These are phyloP conservation scores for Dendroctonus ponderosae DNA, from an alignment of 1,140 invertebrate species.

Conservation along the genomic window DNA sequence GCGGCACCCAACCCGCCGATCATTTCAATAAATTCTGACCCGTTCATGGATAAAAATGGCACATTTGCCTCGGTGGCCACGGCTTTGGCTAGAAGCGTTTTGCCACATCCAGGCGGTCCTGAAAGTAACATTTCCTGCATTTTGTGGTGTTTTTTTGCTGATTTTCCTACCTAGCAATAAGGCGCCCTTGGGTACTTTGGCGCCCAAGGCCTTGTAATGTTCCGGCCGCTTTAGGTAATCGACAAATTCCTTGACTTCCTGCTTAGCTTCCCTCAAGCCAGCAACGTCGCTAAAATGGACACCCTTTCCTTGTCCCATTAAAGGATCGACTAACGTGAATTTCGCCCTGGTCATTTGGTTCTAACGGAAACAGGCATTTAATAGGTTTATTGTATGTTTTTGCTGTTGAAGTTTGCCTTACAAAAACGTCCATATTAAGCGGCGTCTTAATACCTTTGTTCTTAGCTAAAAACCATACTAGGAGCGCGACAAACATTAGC, in stretches of 20 bases:
- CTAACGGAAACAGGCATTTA: slow-evolving; percentile 50
- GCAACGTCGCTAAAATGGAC: slow-evolving; percentile 95
- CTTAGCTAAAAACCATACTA: slow-evolving; percentile 67
- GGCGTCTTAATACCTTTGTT: slow-evolving; percentile 67
- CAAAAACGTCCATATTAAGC: slow-evolving; percentile 73
- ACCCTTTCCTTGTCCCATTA: slow-evolving; percentile 76
- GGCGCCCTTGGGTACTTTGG: slow-evolving; percentile 71
- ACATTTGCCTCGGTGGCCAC: slow-evolving; percentile 87
- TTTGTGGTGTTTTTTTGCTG: slow-evolving; percentile 38
- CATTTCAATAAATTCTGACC: slow-evolving; percentile 94
- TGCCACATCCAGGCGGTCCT: slow-evolving; percentile 77
- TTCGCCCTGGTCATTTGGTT: slow-evolving; percentile 80
- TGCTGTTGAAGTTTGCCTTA: slow-evolving; percentile 49
- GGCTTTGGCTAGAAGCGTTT: slow-evolving; percentile 90
- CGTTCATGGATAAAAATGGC: slow-evolving; percentile 89
- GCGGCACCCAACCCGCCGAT: slow-evolving; percentile 68
- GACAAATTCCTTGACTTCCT: slow-evolving; percentile 97
- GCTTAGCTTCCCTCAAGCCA: slow-evolving; percentile 93
- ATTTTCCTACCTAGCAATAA: slow-evolving; percentile 48
- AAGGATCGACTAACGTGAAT: slow-evolving; percentile 88
- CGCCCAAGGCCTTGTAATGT: slow-evolving; percentile 86
- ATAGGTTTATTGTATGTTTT: too few relatives aligned
- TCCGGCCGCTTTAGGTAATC: slow-evolving; percentile 94
- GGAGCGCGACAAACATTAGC: slow-evolving; percentile 64
- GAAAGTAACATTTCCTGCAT: slow-evolving; percentile 28